A percentile compares a stretch with the other conserved stretches of the same genome.
Evolutionary conservation across 2,113 vertebrate species (phyloP).

Genomic region (Halcyon senegalensis): DNA sequence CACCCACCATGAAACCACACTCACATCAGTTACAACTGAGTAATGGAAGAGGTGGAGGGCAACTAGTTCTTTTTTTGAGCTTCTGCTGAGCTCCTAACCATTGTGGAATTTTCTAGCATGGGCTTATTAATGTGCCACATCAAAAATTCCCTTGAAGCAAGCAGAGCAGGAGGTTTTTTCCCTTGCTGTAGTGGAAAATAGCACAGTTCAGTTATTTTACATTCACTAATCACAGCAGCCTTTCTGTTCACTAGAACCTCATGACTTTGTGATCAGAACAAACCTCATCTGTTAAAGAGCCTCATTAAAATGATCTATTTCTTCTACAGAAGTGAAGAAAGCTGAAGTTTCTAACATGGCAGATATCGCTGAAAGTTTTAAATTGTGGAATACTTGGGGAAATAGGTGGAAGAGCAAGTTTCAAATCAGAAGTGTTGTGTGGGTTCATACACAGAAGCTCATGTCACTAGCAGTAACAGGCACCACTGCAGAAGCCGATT

Average conservation of each 20-base stretch:
- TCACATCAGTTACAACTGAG: not conserved
- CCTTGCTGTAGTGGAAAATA: not conserved
- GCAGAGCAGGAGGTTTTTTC: not conserved
- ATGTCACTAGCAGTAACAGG: rapidly evolving
- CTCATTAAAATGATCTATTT: not conserved
- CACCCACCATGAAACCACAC: not conserved
- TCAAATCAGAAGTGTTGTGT: not conserved
- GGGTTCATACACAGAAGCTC: not conserved
- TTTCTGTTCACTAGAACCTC: not conserved
- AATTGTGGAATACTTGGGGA: not conserved
- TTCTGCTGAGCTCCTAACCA: not conserved
- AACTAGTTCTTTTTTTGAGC: not conserved
- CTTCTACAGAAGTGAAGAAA: not conserved
- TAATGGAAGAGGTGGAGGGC: not conserved
- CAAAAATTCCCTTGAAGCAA: not conserved
- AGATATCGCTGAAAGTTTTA: not conserved
- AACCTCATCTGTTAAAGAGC: not conserved
- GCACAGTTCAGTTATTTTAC: not conserved
- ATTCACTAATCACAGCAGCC: not conserved
- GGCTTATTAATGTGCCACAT: not conserved
- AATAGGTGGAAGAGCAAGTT: not conserved
- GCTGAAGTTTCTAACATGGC: not conserved
- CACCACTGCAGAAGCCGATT: not conserved
- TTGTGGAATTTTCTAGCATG: not conserved
- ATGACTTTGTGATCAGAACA: not conserved